A percentile compares a stretch with the other conserved stretches of the same genome.
These are phyloP conservation scores for Eilema sororculum DNA, from an alignment of 2,888 invertebrate genomes.

Conservation along the genomic window DNA sequence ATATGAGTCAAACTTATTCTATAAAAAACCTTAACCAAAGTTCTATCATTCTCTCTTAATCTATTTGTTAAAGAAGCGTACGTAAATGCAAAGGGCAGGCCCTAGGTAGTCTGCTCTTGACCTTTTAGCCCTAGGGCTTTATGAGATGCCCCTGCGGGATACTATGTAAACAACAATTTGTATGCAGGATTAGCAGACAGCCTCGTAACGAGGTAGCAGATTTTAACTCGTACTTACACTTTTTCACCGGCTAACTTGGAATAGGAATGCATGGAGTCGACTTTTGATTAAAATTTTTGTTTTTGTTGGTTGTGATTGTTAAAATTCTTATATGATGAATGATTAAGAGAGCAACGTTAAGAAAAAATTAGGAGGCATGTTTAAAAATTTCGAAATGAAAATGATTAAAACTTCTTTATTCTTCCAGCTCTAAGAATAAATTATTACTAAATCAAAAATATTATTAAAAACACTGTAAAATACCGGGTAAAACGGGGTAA, in stretches of 20 bases:
- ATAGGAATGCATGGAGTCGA: constrained; percentile 44
- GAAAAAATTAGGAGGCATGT: too few species aligned
- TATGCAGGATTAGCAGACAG: constrained; percentile 58
- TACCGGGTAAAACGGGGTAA: too few species aligned
- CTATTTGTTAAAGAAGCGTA: background rate
- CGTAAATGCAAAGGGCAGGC: background rate
- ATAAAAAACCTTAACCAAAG: background rate
- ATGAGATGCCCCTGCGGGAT: constrained; percentile 16
- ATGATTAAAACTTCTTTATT: too few species aligned
- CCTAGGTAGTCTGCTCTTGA: background rate
- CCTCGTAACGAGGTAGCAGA: constrained; percentile 50
- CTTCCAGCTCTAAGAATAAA: too few species aligned
- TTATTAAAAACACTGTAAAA: too few species aligned
- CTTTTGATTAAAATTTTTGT: background rate
- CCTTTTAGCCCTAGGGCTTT: background rate
- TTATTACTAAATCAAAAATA: too few species aligned
- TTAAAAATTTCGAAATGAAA: too few species aligned
- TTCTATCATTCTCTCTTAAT: background rate
- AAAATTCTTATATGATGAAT: background rate
- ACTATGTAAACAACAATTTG: constrained; percentile 67
- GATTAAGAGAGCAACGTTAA: too few species aligned
- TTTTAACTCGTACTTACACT: constrained; percentile 52
- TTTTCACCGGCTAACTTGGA: constrained; percentile 34
- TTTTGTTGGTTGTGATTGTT: background rate
- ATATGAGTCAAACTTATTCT: too few species aligned